Base-by-base conservation (phyloP, 2,888 invertebrate genomes). In the Lypha dubia region DNA sequence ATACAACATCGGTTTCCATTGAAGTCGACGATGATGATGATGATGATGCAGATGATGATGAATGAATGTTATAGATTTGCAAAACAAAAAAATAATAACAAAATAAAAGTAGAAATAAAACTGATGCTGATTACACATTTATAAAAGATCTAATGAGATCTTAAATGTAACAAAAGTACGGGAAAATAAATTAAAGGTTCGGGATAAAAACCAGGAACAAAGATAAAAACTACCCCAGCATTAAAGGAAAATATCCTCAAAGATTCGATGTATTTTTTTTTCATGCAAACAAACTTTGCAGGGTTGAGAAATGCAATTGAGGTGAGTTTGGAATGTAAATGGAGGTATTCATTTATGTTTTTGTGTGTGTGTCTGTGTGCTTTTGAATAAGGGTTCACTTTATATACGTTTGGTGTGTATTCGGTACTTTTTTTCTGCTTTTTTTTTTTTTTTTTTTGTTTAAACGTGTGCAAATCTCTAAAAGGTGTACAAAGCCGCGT, bases 401-500 rank as follows among this genome's bases (percentile, higher is more conserved):
- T 38, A 24, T 13, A 24, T 28, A n/a, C 3, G 58, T 32, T 32
- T 35, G 32, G 20, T 35, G 32, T 56, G 44, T 65, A 8, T 24
- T 56, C 7, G 28, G 24, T 28, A 28, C 13, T 2, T 6, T 35
- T 56, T n/a, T n/a, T n/a, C n/a, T n/a, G 9, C 13, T 62, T 53
- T n/a, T n/a, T 20, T 41, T 58, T 20, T 70, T 17, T 62, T 58
- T 20, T 38, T 51, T 73, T 32, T 60, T 70, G 28, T 24, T 22
- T n/a, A 65, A 60, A 71, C 76, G 74, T 81, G 81, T 84, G 84
- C 84, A 84, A 84, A 83, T 84, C 83, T 75, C 79, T 77, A 38
- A 85, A 86, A 88, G 87, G 86, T 88, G 84, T 77, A 86, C 75
- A 82, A 86, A 86, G 75, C 79, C 84, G 84, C 81, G 81, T 84